Evolutionary conservation across 1,140 invertebrate species (phyloP), one percentile per base, ranked within the genome.

Genomic region (Scaptodrosophila lebanonensis): DNA sequence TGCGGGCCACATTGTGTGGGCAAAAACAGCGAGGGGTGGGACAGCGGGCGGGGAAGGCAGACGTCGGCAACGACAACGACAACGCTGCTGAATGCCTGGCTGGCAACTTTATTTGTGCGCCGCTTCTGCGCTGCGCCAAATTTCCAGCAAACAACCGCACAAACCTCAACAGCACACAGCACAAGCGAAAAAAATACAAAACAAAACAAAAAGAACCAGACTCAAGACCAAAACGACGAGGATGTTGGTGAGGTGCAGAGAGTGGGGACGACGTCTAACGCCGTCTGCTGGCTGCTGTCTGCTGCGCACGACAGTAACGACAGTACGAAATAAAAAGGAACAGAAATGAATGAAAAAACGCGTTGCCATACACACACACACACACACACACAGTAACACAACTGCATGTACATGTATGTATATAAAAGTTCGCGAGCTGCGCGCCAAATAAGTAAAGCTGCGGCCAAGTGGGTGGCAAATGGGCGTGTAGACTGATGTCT

Each of bases 291-390:
- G 54, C 42, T 32, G 40, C 39, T 12, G 6, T 30, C 61, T 65
- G 59, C 63, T 72, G 51, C 40, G 33, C 56, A 50, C 65, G 69
- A 68, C 70, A 75, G 70, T 75, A 75, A 70, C 57, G 44, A 65
- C 50, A 66, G 57, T 51, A 57, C n/a, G n/a, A n/a, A n/a, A n/a
- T n/a, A n/a, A n/a, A n/a, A n/a, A n/a, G n/a, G n/a, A 57, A 62
- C 50, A 68, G 44, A 73, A 79, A 73, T 66, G 64, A 82, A 79
- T 82, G 75, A 54, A 68, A 66, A 82, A 70, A 53, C 45, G 25
- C 12, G 36, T 43, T 30, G 11, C 32, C 32, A 18, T 47, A 43
- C 45, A 44, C 13, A 25, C 22, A 25, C 8, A 25, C 12, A 33
- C 8, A n/a, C n/a, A n/a, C n/a, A n/a, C n/a, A n/a, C n/a, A n/a